These are phyloP conservation scores for Harmothoe impar DNA, from an alignment of 2,888 invertebrate genomes.

Conservation along the genomic window DNA sequence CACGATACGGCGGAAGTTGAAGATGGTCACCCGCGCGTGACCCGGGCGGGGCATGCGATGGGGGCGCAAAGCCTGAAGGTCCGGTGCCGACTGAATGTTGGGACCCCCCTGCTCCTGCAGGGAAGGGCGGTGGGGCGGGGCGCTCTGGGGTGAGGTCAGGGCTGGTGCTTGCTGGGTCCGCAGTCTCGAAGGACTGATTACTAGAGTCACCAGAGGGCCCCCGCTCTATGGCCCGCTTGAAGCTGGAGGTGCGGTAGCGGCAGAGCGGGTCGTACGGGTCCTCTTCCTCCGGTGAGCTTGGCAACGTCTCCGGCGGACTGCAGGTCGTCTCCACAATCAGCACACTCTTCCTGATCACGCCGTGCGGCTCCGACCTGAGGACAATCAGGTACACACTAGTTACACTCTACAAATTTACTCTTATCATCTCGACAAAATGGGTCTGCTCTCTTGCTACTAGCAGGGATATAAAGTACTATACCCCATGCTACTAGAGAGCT, in stretches of 20 bases:
- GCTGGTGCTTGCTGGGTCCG: constrained; percentile 64
- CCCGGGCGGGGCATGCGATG: neutral
- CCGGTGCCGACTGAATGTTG: neutral
- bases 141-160: constrained; percentile 64
- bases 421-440: too few species aligned
- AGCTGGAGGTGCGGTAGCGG: constrained; percentile 68
- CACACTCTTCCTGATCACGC: constrained; percentile 64
- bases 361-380: constrained; percentile 65
- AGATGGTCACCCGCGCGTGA: neutral
- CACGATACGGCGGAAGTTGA: constrained; percentile 38
- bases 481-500: too few species aligned
- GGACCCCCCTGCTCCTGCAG: neutral
- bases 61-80: neutral
- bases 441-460: too few species aligned
- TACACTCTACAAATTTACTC: too few species aligned
- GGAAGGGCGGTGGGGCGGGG: constrained; percentile 58
- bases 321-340: constrained; percentile 66
- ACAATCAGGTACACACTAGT: too few species aligned
- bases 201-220: constrained; percentile 66
- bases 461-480: too few species aligned
- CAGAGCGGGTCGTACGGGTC: constrained; percentile 61
- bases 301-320: constrained; percentile 61
- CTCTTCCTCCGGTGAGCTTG: constrained; percentile 64
- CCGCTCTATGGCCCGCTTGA: constrained; percentile 70
- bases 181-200: constrained; percentile 64